phyloP scores from a whole-genome alignment of 2,888 invertebrate species.

The Agrotis segetum region DNA sequence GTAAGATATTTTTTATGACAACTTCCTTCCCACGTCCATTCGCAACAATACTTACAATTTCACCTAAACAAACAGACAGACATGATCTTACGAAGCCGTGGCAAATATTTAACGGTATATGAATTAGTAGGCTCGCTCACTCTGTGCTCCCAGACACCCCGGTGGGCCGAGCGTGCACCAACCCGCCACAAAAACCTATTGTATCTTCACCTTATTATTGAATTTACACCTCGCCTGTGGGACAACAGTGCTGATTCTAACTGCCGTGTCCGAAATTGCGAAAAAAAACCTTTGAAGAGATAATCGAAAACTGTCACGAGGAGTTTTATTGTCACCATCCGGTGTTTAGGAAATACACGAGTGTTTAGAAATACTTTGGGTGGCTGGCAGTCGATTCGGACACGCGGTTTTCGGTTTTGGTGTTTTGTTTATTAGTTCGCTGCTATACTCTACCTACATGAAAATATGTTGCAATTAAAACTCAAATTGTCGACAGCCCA shows the following conservation, averaged over 20 bases:
- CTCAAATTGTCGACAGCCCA: neutral
- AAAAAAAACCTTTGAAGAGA: constrained; percentile 70
- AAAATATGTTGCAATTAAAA: neutral
- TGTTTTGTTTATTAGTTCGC: neutral
- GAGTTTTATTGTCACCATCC: constrained; percentile 63
- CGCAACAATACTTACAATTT: constrained; percentile 80
- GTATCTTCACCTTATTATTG: constrained; percentile 79
- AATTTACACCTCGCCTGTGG: constrained; percentile 82
- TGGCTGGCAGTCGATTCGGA: constrained; percentile 14
- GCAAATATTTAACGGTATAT: constrained; percentile 83
- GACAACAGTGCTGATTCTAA: constrained; percentile 68
- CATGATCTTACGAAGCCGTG: constrained; percentile 75
- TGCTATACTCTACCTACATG: neutral
- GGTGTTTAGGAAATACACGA: constrained; percentile 38
- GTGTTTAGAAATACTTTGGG: constrained; percentile 33
- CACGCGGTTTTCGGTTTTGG: constrained; percentile 3
- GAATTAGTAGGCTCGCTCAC: constrained; percentile 71
- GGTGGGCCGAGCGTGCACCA: constrained; percentile 71
- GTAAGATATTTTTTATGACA: constrained; percentile 69
- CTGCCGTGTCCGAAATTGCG: constrained; percentile 64
- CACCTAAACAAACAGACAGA: constrained; percentile 83
- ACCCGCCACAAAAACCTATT: constrained; percentile 73
- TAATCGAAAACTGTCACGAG: constrained; percentile 67
- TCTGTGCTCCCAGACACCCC: constrained; percentile 73
- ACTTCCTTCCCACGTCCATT: constrained; percentile 81